phyloP scores from a whole-genome alignment of 2,113 vertebrate species.

The Nibea albiflora region DNA sequence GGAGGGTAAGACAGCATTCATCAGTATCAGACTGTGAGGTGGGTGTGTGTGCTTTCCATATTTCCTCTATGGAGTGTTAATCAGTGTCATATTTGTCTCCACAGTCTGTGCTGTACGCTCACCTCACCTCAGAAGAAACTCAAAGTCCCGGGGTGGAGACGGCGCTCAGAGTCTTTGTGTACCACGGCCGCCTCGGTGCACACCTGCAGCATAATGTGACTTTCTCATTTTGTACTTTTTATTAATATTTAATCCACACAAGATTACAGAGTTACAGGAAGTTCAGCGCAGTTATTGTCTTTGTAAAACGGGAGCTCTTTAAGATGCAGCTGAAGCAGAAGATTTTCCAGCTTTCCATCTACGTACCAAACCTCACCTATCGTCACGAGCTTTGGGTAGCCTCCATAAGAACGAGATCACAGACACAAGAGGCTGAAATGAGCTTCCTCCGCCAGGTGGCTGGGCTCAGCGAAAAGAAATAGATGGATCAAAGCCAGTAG shows the following conservation, averaged over 20 bases:
- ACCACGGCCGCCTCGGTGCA: slow-evolving; percentile 85
- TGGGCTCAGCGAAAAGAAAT: too few relatives aligned
- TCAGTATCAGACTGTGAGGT: not conserved
- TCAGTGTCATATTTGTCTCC: slow-evolving; percentile 30
- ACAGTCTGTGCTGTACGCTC: slow-evolving; percentile 83
- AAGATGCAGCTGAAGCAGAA: too few relatives aligned
- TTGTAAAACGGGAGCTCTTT: not conserved
- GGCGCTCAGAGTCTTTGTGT: slow-evolving; percentile 86
- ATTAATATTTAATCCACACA: not conserved
- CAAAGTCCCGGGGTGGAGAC: slow-evolving; percentile 73
- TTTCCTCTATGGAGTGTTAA: not conserved
- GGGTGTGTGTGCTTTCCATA: not conserved
- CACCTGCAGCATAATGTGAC: slow-evolving; percentile 91
- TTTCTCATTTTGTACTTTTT: not conserved
- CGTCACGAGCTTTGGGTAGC: too few relatives aligned
- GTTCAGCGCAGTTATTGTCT: not conserved
- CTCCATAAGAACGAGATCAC: too few relatives aligned
- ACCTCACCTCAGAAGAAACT: slow-evolving; percentile 76
- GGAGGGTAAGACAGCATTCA: slow-evolving; percentile 83
- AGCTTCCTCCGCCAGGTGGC: too few relatives aligned
- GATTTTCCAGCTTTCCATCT: too few relatives aligned
- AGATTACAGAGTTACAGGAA: not conserved
- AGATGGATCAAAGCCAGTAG: too few relatives aligned
- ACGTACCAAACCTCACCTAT: too few relatives aligned
- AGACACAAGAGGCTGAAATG: too few relatives aligned